Evolutionary conservation across 2,797 vertebrate genomes (phyloP), one percentile per base, ranked within the genome.

Genomic region (Hoplostethus mediterraneus): DNA sequence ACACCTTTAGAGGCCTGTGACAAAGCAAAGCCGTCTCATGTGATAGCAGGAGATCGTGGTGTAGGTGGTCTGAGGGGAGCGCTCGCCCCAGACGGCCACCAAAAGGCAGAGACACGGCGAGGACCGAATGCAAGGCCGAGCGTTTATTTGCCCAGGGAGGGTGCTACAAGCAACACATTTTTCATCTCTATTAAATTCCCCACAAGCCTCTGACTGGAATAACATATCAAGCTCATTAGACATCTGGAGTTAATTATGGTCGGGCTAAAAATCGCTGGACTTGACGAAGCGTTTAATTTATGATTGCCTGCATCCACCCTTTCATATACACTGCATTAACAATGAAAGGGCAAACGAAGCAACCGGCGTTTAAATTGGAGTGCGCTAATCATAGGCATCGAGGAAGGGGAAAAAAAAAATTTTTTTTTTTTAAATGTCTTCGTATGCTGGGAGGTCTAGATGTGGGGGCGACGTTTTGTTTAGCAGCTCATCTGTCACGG

Each of bases 161-260:
- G 72, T 54, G 73, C 77, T 72, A 81, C 75, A 79, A 85, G 84
- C 71, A 89, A 84, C 67, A 52, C 80, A 85, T 88, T 82, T 86
- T 81, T 86, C 62, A 83, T 82, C 66, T 47, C 67, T 54, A 85
- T 84, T 75, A 86, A 83, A 80, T 77, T 77, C 21, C 67, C 80
- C 77, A 81, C 77, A 86, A 75, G 70, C 67, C 79, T 87, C 76
- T 4, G 30, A 82, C 77, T 85, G 49, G 25, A 79, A 54, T 67
- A 71, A 73, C 59, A 75, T 79, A 88, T 91, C 84, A 91, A 91
- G 81, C 78, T 86, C 81, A 89, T 88, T 86, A 87, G 62, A 86
- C 90, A 92, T 92, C 87, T 92, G 87, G 79, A 84, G 58, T 59
- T 84, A 51, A 87, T 93, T 89, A 81, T 70, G 73, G 81, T 57